These are phyloP conservation scores for Channa argus DNA, from an alignment of 2,113 vertebrate genomes.

Conservation along the genomic window DNA sequence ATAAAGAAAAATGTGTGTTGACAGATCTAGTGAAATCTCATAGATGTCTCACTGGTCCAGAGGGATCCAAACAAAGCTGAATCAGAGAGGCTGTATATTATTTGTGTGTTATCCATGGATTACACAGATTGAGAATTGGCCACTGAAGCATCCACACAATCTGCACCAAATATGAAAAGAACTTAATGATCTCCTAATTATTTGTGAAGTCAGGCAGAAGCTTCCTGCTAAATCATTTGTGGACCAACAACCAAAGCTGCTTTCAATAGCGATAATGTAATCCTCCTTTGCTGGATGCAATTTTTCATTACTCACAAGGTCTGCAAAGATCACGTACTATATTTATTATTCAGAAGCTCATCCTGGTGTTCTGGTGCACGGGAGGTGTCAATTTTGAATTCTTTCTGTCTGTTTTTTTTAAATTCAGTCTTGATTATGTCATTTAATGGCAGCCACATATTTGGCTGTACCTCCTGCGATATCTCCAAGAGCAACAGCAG, in stretches of 20 bases:
- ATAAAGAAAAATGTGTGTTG: neutral
- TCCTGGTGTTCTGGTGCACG: constrained; percentile 39
- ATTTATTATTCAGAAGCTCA: constrained; percentile 47
- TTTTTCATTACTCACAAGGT: constrained; percentile 47
- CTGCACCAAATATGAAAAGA: constrained; percentile 47
- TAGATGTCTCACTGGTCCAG: constrained; percentile 4
- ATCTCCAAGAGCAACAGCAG: constrained; percentile 56
- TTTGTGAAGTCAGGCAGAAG: constrained; percentile 41
- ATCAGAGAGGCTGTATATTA: constrained; percentile 34
- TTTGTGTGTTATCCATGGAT: constrained; percentile 27
- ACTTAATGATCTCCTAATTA: constrained; percentile 48
- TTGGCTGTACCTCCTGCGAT: constrained; percentile 41
- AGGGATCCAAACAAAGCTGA: constrained; percentile 5
- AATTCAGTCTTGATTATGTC: constrained; percentile 70
- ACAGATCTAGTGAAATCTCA: constrained; percentile 3
- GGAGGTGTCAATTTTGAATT: constrained; percentile 56
- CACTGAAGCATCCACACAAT: constrained; percentile 38
- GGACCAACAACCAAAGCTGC: neutral
- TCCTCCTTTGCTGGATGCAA: constrained; percentile 13
- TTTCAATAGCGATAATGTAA: constrained; percentile 29
- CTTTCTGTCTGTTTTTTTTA: constrained; percentile 52
- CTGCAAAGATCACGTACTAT: constrained; percentile 36
- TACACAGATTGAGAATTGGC: constrained; percentile 42
- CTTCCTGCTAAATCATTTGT: constrained; percentile 29
- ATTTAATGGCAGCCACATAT: constrained; percentile 60